These are phyloP conservation scores for Pterostichus madidus DNA, from an alignment of 2,888 invertebrate species.

Conservation along the genomic window DNA sequence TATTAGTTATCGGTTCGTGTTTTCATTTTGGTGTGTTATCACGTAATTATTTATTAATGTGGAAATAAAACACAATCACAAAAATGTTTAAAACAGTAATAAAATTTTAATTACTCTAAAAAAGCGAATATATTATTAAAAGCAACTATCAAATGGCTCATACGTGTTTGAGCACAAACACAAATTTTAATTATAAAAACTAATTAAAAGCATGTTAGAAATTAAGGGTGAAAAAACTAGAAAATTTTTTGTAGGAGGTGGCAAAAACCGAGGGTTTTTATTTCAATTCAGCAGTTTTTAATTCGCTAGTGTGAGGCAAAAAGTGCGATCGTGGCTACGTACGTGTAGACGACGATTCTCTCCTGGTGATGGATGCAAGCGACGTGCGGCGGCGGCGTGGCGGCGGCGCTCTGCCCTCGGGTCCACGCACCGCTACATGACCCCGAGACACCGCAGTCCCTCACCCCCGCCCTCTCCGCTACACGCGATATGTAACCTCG, in stretches of 20 bases:
- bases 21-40: too few species aligned
- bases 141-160: too few species aligned
- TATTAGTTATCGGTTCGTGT: too few species aligned
- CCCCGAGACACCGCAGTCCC: slow-evolving; percentile 5
- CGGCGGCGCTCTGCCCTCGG: slow-evolving; percentile 3
- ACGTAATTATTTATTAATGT: too few species aligned
- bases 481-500: slow-evolving; percentile 43
- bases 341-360: not conserved
- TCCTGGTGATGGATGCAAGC: slow-evolving; percentile 28
- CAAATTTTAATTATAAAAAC: slow-evolving; percentile 50
- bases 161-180: slow-evolving; percentile 11
- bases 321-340: slow-evolving; percentile 14
- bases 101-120: too few species aligned
- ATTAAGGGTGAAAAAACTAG: slow-evolving; percentile 30
- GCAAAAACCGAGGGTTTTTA: slow-evolving; percentile 5
- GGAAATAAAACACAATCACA: too few species aligned
- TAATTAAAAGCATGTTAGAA: slow-evolving; percentile 45
- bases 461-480: not conserved
- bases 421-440: slow-evolving; percentile 32
- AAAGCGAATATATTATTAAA: too few species aligned
- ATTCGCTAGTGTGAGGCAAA: slow-evolving; percentile 49
- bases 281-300: slow-evolving; percentile 62
- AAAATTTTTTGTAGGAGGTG: not conserved
- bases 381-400: slow-evolving; percentile 22
- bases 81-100: too few species aligned